Evolutionary conservation across 2,888 invertebrate species (phyloP), one percentile per base, ranked within the genome.

Genomic region (Lasioglossum malachurum): DNA sequence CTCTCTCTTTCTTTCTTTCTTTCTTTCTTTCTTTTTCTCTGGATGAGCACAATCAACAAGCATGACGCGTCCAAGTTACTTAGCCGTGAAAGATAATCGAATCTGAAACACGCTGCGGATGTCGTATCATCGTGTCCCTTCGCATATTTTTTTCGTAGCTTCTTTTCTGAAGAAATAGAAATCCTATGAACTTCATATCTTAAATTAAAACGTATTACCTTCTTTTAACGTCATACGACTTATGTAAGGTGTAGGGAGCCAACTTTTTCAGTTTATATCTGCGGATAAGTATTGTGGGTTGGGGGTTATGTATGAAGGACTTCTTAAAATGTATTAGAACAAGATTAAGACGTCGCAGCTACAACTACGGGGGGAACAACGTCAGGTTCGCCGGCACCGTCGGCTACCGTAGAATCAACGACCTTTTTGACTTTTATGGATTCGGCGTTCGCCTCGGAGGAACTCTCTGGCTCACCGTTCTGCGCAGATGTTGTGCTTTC

Each of bases 321-420:
- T 92, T 87, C 88, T 91, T 93, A 92, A 93, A 91, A 89, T 90
- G 91, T 92, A 91, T 92, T 80, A 90, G 92, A 90, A 91, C 89
- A 92, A 92, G 92, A 94, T 95, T 95, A 95, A 92, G 95, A 95
- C 92, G 95, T 95, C 89, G 95, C 95, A 80, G 94, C 94, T 83
- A 94, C 94, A 75, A 94, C 94, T 86, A 95, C 94, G 41, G 94
- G 93, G 81, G 95, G 94, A 86, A 94, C 95, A 87, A 95, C 94
- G 41, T 95, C 95, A 71, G 95, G 91, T 90, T 95, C 95, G 80
- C 93, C 94, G 80, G 94, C 93, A 84, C 93, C 94, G 64, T 95
- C 95, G 73, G 94, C 93, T 75, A 94, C 92, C 74, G 92, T 91
- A 78, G 94, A 91, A 82, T 94, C 95, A 78, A 94, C 94, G 78